Percentiles rank a stretch among this genome's conserved stretches.
These are phyloP conservation scores for Cephalotes varians DNA, from an alignment of 2,888 invertebrate species.

Conservation along the genomic window DNA sequence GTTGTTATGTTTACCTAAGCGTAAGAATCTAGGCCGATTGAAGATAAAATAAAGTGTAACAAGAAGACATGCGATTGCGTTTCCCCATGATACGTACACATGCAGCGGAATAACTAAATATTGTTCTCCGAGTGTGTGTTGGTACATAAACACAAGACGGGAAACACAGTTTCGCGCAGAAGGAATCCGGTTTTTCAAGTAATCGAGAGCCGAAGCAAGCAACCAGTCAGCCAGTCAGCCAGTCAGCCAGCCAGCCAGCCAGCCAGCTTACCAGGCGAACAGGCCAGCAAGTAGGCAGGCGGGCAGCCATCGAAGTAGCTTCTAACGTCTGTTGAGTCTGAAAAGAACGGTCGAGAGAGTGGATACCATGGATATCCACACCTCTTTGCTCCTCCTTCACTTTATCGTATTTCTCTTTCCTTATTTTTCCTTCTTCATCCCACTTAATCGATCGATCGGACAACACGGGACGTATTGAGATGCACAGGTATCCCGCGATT, in stretches of 20 bases:
- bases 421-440: constrained; percentile 72
- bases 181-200: constrained; percentile 85
- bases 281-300: constrained; percentile 61
- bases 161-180: constrained; percentile 83
- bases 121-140: constrained; percentile 68
- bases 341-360: constrained; percentile 67
- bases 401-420: constrained; percentile 66
- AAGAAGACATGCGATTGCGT: constrained; percentile 49
- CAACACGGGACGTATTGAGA: constrained; percentile 78
- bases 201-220: constrained; percentile 79
- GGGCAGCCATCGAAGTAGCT: constrained; percentile 70
- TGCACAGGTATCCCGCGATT: constrained; percentile 77
- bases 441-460: constrained; percentile 72
- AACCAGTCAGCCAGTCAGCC: constrained; percentile 68
- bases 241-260: constrained; percentile 61
- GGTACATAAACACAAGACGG: constrained; percentile 80
- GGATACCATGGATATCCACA: constrained; percentile 76
- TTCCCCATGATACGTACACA: constrained; percentile 47
- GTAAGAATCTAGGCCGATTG: constrained; percentile 35
- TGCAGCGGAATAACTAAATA: constrained; percentile 60
- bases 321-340: constrained; percentile 66
- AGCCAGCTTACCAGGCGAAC: constrained; percentile 61
- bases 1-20: not conserved
- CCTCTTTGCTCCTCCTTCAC: constrained; percentile 75
- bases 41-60: constrained; percentile 30